Evolutionary conservation across 1,140 invertebrate species (phyloP).

Genomic region (Leptopilina clavipes): DNA sequence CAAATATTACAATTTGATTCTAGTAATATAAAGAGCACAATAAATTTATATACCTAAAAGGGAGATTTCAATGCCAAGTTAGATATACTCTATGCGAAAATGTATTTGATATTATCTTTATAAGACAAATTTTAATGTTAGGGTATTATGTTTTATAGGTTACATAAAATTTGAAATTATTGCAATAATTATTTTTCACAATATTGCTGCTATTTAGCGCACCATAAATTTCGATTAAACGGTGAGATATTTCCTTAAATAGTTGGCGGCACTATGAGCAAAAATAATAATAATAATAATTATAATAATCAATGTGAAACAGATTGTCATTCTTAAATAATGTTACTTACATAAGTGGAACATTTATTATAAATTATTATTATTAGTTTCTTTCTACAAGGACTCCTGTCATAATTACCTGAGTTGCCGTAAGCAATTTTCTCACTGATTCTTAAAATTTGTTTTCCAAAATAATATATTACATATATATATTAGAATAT

Average conservation of each 20-base stretch:
- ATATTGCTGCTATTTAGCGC: neutral
- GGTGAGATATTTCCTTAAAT: neutral
- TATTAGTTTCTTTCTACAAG: neutral
- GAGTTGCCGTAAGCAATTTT: neutral
- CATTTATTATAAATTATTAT: slow-evolving; percentile 15
- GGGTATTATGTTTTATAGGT: neutral
- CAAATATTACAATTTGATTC: no score
- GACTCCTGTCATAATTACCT: slow-evolving; percentile 10
- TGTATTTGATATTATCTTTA: neutral
- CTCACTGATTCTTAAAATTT: neutral
- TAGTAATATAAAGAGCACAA: no score
- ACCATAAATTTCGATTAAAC: slow-evolving; percentile 9
- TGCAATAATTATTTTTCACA: slow-evolving; percentile 4
- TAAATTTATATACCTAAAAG: neutral
- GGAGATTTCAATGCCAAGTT: slow-evolving; percentile 7
- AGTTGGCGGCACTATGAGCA: neutral
- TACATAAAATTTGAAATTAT: neutral
- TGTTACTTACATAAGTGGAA: slow-evolving; percentile 1
- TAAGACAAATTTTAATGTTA: neutral
- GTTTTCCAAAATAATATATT: no score
- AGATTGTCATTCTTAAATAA: slow-evolving; percentile 4
- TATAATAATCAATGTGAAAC: neutral
- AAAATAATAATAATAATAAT: neutral
- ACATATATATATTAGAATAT: no score
- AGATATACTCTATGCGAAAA: neutral